phyloP scores from a whole-genome alignment of 2,113 vertebrate species.

The Cromileptes altivelis region DNA sequence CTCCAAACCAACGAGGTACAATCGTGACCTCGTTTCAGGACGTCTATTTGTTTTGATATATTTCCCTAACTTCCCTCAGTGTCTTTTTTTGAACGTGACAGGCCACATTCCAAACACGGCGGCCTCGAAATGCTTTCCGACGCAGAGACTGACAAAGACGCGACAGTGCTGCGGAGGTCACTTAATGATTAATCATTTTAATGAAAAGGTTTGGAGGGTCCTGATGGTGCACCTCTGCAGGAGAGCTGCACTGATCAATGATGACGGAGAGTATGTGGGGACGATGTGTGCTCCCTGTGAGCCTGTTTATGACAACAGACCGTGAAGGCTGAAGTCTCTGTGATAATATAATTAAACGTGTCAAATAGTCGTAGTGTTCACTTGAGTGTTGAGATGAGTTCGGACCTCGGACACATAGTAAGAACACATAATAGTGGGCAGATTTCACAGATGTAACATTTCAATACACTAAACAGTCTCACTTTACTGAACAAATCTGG shows the following conservation, averaged over 20 bases:
- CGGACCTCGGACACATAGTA: background rate
- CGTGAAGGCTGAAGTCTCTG: background rate
- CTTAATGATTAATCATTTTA: background rate
- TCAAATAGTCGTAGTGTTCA: background rate
- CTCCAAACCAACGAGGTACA: constrained; percentile 54
- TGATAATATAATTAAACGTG: background rate
- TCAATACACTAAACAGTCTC: background rate
- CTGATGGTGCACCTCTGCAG: constrained; percentile 1
- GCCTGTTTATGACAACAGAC: constrained; percentile 2
- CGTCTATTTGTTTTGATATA: constrained; percentile 73
- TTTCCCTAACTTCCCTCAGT: constrained; percentile 58
- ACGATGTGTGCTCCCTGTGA: background rate
- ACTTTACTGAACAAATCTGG: background rate
- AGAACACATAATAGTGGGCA: background rate
- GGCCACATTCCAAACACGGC: constrained; percentile 51
- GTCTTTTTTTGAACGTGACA: constrained; percentile 27
- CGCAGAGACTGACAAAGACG: constrained; percentile 10
- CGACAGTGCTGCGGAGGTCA: background rate
- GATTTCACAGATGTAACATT: too few species aligned
- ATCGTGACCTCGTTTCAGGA: constrained; percentile 57
- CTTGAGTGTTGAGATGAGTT: background rate
- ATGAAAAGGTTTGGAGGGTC: background rate
- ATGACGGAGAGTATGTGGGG: background rate
- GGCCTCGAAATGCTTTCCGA: background rate
- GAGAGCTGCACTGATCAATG: constrained; percentile 1